Percentiles rank a stretch among this genome's conserved stretches.
Evolutionary conservation across 2,113 vertebrate species (phyloP).

Genomic region (Gopherus evgoodei): DNA sequence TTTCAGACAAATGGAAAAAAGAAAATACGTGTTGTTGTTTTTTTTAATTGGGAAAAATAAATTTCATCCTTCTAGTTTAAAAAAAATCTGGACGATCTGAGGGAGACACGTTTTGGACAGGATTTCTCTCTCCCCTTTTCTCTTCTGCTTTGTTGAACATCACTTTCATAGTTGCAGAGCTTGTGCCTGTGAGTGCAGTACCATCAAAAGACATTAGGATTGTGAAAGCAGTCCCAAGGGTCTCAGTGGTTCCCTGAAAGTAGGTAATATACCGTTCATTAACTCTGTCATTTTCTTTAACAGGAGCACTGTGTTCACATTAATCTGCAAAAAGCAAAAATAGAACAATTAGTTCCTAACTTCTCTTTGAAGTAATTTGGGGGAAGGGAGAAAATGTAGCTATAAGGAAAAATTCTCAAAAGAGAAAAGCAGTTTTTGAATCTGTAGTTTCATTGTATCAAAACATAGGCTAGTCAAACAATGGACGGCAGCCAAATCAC

Average conservation of each 20-base stretch:
- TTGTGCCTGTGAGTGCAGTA: background rate
- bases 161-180: background rate
- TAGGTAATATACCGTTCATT: background rate
- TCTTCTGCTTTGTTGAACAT: background rate
- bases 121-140: background rate
- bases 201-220: background rate
- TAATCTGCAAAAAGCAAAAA: background rate
- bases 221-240: background rate
- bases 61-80: background rate
- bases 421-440: background rate
- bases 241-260: background rate
- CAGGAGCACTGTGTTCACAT: background rate
- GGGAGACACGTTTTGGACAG: background rate
- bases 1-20: background rate
- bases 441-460: background rate
- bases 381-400: background rate
- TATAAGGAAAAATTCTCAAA: background rate
- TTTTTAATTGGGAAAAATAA: background rate
- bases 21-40: background rate
- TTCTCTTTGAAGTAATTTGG: background rate
- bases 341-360: background rate
- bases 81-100: background rate
- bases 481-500: slow-evolving; percentile 21
- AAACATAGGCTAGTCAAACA: background rate
- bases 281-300: background rate